Evolutionary conservation across 1,140 invertebrate species (phyloP).

Genomic region (Euwallacea similis): DNA sequence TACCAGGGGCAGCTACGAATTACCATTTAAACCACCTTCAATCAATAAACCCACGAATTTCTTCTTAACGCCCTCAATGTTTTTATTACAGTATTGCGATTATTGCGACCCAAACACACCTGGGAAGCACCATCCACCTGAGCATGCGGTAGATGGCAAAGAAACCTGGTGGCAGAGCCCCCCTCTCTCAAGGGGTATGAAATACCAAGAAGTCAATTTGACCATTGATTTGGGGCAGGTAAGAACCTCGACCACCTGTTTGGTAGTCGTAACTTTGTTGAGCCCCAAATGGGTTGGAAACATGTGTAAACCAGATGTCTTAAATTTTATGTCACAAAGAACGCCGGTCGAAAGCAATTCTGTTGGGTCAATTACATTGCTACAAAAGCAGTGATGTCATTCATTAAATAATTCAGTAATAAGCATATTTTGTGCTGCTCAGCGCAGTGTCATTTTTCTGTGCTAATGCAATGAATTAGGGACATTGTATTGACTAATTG

Average conservation of each 20-base stretch:
- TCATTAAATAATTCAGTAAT: too few species aligned
- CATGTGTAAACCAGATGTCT: background rate
- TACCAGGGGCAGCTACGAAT: too few species aligned
- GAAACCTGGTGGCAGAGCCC: conserved; percentile 98
- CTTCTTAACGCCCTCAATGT: background rate
- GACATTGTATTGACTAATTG: too few species aligned
- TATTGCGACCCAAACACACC: conserved; percentile 78
- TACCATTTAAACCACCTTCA: too few species aligned
- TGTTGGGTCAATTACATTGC: too few species aligned
- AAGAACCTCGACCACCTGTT: conserved; percentile 43
- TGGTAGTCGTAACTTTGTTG: too few species aligned
- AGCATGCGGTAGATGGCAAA: conserved; percentile 92
- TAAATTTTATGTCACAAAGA: background rate
- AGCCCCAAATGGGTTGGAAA: too few species aligned
- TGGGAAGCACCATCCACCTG: conserved; percentile 81
- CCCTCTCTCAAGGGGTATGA: conserved; percentile 93
- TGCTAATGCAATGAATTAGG: too few species aligned
- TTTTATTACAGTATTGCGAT: conserved; percentile 83
- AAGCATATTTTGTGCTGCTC: too few species aligned
- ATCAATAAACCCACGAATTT: too few species aligned
- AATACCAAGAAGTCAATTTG: conserved; percentile 96
- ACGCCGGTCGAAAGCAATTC: background rate
- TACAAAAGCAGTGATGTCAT: too few species aligned
- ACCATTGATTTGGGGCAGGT: conserved; percentile 97
- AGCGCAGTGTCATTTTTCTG: too few species aligned